Conservation (phyloP, 1,140 invertebrate species). For the Caenorhabditis latens region DNA sequence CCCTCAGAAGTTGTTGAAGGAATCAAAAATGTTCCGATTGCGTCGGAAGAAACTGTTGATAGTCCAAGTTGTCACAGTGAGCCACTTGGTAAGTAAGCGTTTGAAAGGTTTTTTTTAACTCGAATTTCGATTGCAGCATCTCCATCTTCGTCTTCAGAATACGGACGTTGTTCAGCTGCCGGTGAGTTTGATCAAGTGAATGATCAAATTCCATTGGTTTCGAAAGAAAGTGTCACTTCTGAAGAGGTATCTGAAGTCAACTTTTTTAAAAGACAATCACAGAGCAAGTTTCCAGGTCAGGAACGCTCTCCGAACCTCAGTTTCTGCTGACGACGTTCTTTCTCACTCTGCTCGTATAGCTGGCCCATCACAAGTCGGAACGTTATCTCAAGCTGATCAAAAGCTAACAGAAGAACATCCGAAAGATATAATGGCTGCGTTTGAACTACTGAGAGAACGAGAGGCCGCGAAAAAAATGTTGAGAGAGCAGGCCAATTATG, state of each 20-base stretch:
- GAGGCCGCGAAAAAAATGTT: slow-evolving; percentile 49
- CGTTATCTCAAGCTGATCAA: background rate
- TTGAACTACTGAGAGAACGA: slow-evolving; percentile 49
- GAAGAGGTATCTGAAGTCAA: background rate
- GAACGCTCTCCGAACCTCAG: slow-evolving; percentile 4
- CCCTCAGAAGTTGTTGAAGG: background rate
- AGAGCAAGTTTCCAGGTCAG: background rate
- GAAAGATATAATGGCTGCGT: slow-evolving; percentile 26
- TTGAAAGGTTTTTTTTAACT: background rate
- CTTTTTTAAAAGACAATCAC: background rate
- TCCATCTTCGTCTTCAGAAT: slow-evolving; percentile 15
- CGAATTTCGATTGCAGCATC: background rate
- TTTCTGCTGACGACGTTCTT: slow-evolving; percentile 10
- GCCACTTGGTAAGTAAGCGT: background rate
- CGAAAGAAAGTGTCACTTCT: slow-evolving; percentile 18
- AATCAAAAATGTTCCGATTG: background rate
- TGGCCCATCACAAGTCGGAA: background rate
- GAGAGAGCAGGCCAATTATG: slow-evolving; percentile 20
- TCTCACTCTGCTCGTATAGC: background rate
- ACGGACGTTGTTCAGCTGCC: slow-evolving; percentile 11
- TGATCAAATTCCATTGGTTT: background rate
- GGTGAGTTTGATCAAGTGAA: background rate
- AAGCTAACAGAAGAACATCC: slow-evolving; percentile 27
- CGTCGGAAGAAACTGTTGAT: background rate
- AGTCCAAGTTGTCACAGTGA: slow-evolving; percentile 21